phyloP scores from a whole-genome alignment of 2,113 vertebrate species.

The Thermophis baileyi region DNA sequence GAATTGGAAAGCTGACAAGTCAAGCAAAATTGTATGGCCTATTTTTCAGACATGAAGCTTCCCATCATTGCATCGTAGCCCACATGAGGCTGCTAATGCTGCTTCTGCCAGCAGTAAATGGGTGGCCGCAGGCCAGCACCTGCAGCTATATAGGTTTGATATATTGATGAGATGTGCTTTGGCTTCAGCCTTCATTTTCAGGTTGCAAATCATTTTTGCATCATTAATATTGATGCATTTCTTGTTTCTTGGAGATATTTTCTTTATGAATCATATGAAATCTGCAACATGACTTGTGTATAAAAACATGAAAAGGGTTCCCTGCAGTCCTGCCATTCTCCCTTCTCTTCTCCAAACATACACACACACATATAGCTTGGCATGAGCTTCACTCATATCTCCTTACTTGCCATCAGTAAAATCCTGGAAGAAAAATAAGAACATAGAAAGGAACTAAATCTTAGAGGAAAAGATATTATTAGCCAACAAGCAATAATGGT shows the following conservation, averaged over 20 bases:
- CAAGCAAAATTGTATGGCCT: neutral
- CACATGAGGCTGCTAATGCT: slow-evolving; percentile 26
- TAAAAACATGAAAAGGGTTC: slow-evolving; percentile 34
- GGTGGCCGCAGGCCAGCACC: slow-evolving; percentile 26
- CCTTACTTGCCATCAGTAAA: slow-evolving; percentile 43
- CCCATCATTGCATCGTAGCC: slow-evolving; percentile 38
- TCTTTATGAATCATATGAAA: slow-evolving; percentile 49
- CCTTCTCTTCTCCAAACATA: slow-evolving; percentile 16
- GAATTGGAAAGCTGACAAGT: neutral
- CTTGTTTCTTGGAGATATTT: slow-evolving; percentile 46
- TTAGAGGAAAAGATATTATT: slow-evolving; percentile 16
- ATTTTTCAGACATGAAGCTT: neutral
- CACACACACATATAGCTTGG: slow-evolving; percentile 1
- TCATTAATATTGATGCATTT: slow-evolving; percentile 43
- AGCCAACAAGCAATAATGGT: neutral
- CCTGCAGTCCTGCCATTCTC: slow-evolving; percentile 36
- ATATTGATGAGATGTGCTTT: slow-evolving; percentile 32
- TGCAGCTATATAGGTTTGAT: slow-evolving; percentile 44
- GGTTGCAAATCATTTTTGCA: slow-evolving; percentile 45
- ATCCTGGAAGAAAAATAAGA: slow-evolving; percentile 44
- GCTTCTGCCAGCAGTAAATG: slow-evolving; percentile 36
- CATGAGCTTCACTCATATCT: neutral
- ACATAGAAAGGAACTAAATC: slow-evolving; percentile 43
- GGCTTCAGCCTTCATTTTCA: neutral
- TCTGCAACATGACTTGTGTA: slow-evolving; percentile 35